A percentile compares a stretch with the other conserved stretches of the same genome.
These are phyloP conservation scores for Chloropsis cyanopogon DNA, from an alignment of 2,113 vertebrate genomes.

Conservation along the genomic window DNA sequence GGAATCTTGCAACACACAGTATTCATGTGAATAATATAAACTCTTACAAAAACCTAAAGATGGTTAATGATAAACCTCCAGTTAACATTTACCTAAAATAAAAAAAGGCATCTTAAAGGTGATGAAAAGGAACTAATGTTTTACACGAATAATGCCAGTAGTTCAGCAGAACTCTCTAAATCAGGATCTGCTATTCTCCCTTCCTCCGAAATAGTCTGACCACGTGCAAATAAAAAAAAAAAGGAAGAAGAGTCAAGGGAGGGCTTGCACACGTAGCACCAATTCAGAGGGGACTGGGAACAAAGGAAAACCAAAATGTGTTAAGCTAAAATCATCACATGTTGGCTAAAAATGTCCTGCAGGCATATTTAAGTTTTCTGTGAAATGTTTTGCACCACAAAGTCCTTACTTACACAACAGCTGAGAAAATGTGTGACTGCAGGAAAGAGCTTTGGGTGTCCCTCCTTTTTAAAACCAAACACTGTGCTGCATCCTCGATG, in stretches of 20 bases:
- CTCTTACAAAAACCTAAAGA: neutral
- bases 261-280: neutral
- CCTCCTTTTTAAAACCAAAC: neutral
- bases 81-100: neutral
- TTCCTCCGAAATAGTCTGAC: neutral
- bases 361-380: neutral
- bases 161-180: neutral
- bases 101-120: neutral
- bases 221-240: neutral
- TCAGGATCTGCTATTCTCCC: neutral
- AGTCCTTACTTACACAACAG: neutral
- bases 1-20: neutral
- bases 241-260: neutral
- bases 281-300: neutral
- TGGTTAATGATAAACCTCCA: neutral
- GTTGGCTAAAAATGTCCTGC: neutral
- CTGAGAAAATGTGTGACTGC: neutral
- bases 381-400: neutral
- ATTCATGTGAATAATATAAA: neutral
- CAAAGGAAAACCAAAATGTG: neutral
- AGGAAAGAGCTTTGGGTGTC: neutral
- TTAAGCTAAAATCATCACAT: neutral
- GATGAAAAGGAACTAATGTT: neutral
- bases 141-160: neutral
- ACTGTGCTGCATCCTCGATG: accelerated